phyloP scores from a whole-genome alignment of 2,797 vertebrate species.

The Enteromius trimaculatus region DNA sequence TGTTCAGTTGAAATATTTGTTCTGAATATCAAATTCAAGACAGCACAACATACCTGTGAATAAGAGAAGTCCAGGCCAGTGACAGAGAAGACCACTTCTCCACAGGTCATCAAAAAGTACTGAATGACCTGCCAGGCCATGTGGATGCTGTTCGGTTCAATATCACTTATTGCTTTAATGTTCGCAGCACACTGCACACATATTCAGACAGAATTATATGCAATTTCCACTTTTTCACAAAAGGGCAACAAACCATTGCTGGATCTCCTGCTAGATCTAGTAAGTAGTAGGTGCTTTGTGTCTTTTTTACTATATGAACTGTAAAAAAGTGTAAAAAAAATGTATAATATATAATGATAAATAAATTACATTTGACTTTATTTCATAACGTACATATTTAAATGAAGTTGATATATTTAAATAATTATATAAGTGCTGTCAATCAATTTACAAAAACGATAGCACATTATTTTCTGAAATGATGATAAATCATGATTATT shows the following conservation, averaged over 20 bases:
- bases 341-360: no score
- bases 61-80: slow-evolving; percentile 96
- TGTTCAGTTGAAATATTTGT: no score
- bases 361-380: neutral
- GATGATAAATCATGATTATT: no score
- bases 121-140: slow-evolving; percentile 96
- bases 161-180: slow-evolving; percentile 71
- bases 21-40: neutral
- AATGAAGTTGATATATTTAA: neutral
- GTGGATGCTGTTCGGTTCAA: slow-evolving; percentile 83
- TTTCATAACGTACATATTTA: neutral
- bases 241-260: neutral
- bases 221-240: neutral
- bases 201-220: neutral
- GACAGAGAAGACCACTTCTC: slow-evolving; percentile 93
- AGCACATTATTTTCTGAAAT: no score
- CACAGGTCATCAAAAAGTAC: slow-evolving; percentile 90
- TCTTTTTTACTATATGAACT: no score
- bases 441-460: no score
- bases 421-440: neutral
- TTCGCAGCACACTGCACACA: slow-evolving; percentile 62
- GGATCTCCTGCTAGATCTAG: neutral
- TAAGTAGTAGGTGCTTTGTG: neutral
- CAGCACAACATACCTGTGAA: slow-evolving; percentile 84
- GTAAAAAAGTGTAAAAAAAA: neutral